Percentiles rank a stretch among this genome's conserved stretches.
Evolutionary conservation across 1,140 invertebrate genomes (phyloP).

Genomic region (Eubasilissa regina): DNA sequence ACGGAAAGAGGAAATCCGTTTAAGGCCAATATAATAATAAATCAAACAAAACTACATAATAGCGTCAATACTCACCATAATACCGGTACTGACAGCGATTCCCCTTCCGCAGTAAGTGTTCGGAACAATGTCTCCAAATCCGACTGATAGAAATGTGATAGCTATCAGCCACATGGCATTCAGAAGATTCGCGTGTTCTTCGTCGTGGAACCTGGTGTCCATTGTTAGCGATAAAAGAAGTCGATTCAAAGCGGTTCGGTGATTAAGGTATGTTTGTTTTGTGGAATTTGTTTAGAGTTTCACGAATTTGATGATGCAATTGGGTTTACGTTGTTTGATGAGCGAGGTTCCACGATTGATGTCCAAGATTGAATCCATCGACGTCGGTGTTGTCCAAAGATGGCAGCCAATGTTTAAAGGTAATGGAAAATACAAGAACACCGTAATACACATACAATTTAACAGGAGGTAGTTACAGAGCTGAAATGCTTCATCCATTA

Average conservation of each 20-base stretch:
- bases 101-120: slow-evolving; percentile 99
- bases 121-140: slow-evolving; percentile 99
- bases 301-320: not conserved
- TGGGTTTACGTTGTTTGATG: not conserved
- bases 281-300: not conserved
- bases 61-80: slow-evolving; percentile 90
- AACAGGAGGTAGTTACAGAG: no score
- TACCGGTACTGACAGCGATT: slow-evolving; percentile 97
- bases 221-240: not conserved
- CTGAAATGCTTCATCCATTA: no score
- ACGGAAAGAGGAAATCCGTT: no score
- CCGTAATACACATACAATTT: slow-evolving; percentile 37
- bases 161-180: slow-evolving; percentile 99
- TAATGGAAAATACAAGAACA: slow-evolving; percentile 18
- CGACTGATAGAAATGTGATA: slow-evolving; percentile 98
- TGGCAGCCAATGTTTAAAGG: not conserved
- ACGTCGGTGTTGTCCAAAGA: not conserved
- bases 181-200: slow-evolving; percentile 96
- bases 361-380: not conserved
- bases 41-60: not conserved
- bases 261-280: not conserved
- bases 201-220: slow-evolving; percentile 89
- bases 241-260: not conserved
- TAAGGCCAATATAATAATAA: not conserved
- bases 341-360: not conserved